Percentiles rank a stretch among this genome's conserved stretches.
These are phyloP conservation scores for Myotis vivesi DNA, from an alignment of 2,797 vertebrate genomes.

Conservation along the genomic window DNA sequence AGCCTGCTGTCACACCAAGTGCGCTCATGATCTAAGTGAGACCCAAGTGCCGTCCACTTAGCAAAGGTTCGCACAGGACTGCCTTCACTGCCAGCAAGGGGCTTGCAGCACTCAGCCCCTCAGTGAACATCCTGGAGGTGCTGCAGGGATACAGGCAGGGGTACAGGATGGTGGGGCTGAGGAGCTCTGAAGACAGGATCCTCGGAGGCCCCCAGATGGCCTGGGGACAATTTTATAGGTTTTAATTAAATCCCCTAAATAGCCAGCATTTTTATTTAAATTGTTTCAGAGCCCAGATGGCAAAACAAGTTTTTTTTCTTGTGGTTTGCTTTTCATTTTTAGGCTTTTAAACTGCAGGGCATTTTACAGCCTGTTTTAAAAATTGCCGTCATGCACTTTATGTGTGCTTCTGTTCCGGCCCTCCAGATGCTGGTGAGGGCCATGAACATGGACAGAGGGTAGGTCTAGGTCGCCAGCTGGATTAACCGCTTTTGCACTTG, in stretches of 20 bases:
- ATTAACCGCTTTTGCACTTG: background rate
- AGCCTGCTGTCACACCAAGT: background rate
- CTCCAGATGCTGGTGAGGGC: background rate
- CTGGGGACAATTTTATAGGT: background rate
- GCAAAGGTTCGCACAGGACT: background rate
- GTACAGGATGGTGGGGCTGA: background rate
- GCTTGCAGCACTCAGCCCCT: background rate
- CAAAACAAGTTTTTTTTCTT: background rate
- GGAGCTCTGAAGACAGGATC: background rate
- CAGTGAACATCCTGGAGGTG: accelerated
- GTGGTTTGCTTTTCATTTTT: background rate
- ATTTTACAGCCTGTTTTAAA: background rate
- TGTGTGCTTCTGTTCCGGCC: background rate
- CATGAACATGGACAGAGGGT: background rate
- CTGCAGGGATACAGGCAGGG: background rate
- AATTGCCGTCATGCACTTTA: background rate
- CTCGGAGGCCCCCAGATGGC: background rate
- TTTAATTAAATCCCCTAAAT: background rate
- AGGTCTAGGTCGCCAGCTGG: background rate
- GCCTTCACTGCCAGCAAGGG: accelerated
- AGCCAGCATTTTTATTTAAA: background rate
- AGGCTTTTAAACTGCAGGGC: background rate
- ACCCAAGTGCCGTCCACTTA: background rate
- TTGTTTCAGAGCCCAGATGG: background rate
- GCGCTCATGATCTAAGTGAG: background rate